A percentile compares a stretch with the other conserved stretches of the same genome.
These are phyloP conservation scores for Carassius carassius DNA, from an alignment of 2,113 vertebrate genomes.

Conservation along the genomic window DNA sequence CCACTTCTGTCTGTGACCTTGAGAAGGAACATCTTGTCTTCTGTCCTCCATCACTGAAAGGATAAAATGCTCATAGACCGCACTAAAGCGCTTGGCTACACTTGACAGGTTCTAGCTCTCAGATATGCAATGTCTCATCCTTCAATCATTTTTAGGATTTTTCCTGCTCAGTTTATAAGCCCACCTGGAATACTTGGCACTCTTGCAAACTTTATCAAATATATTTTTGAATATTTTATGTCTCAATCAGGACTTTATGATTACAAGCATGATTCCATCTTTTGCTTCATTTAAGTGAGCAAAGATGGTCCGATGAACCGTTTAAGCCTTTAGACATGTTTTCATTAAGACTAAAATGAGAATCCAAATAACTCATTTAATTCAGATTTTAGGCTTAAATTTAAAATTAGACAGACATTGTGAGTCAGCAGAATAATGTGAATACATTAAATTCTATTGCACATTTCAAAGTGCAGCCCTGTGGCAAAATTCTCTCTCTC, in stretches of 20 bases:
- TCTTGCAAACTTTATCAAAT: not conserved
- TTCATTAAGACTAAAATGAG: constrained; percentile 38
- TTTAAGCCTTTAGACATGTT: constrained; percentile 26
- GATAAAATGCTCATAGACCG: not conserved
- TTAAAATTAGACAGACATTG: constrained; percentile 7
- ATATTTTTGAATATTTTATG: constrained; percentile 17
- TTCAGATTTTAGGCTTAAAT: constrained; percentile 22
- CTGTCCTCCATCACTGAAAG: not conserved
- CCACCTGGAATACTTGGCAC: not conserved
- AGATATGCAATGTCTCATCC: not conserved
- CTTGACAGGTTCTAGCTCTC: not conserved
- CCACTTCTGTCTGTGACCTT: not conserved
- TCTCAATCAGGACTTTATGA: constrained; percentile 34
- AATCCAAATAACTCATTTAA: constrained; percentile 4
- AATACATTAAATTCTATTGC: not conserved
- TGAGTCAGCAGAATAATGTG: not conserved
- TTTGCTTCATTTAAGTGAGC: constrained; percentile 13
- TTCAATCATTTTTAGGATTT: not conserved
- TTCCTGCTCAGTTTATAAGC: not conserved
- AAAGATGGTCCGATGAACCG: constrained; percentile 17
- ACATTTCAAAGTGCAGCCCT: not conserved
- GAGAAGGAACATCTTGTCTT: not conserved
- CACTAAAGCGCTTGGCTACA: not conserved
- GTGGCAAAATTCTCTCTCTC: not conserved
- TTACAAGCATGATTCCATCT: not conserved